Conservation (phyloP, 92 coral and sea anemone genomes). For the Heliopora coerulea region DNA sequence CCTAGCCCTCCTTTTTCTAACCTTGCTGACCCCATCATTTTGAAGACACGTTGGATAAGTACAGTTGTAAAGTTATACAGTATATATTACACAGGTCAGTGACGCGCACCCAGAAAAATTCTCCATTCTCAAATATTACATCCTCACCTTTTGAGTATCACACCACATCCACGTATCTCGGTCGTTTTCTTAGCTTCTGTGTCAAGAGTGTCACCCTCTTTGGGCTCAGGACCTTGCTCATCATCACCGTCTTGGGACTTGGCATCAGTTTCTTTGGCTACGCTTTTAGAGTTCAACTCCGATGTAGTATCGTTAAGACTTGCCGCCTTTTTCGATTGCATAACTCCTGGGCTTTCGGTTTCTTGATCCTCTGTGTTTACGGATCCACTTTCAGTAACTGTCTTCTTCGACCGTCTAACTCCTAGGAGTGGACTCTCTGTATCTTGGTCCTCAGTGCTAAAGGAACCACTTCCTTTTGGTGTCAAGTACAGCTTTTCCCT, state of each 20-base stretch:
- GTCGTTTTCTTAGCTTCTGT: not conserved
- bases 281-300: not conserved
- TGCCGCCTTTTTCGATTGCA: slow-evolving; percentile 1
- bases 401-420: slow-evolving; percentile 13
- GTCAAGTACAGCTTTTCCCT: slow-evolving; percentile 12
- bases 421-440: slow-evolving; percentile 28
- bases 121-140: too few species aligned
- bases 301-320: not conserved
- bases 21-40: too few species aligned
- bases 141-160: slow-evolving; percentile 20
- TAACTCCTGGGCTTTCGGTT: slow-evolving; percentile 26
- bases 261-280: not conserved
- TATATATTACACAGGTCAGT: too few species aligned
- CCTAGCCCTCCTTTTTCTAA: too few species aligned
- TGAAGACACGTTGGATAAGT: too few species aligned
- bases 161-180: slow-evolving; percentile 9
- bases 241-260: slow-evolving; percentile 10
- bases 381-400: not conserved
- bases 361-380: slow-evolving; percentile 9
- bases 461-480: slow-evolving; percentile 10
- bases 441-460: slow-evolving; percentile 16
- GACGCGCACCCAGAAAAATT: too few species aligned
- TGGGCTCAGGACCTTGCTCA: slow-evolving; percentile 37
- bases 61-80: too few species aligned
- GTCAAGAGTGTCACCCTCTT: slow-evolving; percentile 24